Conservation (phyloP, 1,140 invertebrate species). For the Pogonomyrmex californicus region DNA sequence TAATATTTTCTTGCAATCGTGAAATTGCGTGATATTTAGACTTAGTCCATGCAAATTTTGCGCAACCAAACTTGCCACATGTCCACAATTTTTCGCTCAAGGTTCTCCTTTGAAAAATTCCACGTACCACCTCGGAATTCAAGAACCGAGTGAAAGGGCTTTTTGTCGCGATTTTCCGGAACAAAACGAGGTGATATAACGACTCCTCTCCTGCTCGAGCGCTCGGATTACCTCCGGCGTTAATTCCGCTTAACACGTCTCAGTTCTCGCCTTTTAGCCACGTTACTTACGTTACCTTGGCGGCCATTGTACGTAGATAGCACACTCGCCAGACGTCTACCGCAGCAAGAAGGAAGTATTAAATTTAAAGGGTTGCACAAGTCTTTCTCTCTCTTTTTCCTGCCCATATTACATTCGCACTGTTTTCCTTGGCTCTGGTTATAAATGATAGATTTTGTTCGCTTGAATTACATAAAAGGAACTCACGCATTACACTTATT, state of each 20-base stretch:
- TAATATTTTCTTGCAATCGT: no score
- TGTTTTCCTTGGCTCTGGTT: neutral
- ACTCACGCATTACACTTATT: neutral
- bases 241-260: constrained; percentile 72
- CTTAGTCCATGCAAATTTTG: neutral
- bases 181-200: constrained; percentile 60
- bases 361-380: constrained; percentile 66
- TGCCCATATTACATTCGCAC: constrained; percentile 10
- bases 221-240: constrained; percentile 66
- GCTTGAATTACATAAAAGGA: neutral
- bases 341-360: constrained; percentile 66
- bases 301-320: constrained; percentile 59
- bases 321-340: constrained; percentile 23
- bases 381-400: constrained; percentile 34
- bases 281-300: constrained; percentile 70
- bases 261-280: constrained; percentile 68
- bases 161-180: constrained; percentile 66
- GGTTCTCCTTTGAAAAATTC: neutral
- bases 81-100: constrained; percentile 4
- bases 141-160: constrained; percentile 38
- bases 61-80: neutral
- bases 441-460: constrained; percentile 17
- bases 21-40: neutral
- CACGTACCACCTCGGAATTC: neutral
- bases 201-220: neutral